Evolutionary conservation across 1,140 invertebrate species (phyloP).

Genomic region (Brachionus sp.): DNA sequence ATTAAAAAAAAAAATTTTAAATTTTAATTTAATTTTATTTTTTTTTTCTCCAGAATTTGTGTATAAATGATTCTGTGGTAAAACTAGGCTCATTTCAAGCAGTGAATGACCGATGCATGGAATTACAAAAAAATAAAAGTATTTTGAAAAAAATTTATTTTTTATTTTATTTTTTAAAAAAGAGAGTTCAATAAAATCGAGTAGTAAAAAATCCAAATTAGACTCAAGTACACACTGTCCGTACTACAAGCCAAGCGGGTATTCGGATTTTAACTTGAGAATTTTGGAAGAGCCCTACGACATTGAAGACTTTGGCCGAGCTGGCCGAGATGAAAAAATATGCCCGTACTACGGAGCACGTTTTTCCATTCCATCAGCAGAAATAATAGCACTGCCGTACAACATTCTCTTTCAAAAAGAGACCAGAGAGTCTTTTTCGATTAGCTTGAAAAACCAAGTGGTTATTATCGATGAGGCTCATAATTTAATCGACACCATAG

Average conservation of each 20-base stretch:
- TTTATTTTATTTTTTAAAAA: neutral
- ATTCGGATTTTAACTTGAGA: constrained; percentile 16
- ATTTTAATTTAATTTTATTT: neutral
- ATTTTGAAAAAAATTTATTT: neutral
- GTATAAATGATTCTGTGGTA: constrained; percentile 78
- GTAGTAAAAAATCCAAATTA: constrained; percentile 20
- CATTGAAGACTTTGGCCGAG: constrained; percentile 46
- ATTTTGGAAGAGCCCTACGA: constrained; percentile 38
- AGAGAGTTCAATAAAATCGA: neutral
- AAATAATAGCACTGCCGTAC: constrained; percentile 61
- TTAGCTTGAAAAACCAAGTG: constrained; percentile 76
- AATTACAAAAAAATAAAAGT: constrained; percentile 73
- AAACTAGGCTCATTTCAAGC: constrained; percentile 72
- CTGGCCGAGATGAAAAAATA: constrained; percentile 47
- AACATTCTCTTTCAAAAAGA: constrained; percentile 75
- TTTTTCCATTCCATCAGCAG: constrained; percentile 48
- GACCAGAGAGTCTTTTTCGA: constrained; percentile 77
- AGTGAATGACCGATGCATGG: constrained; percentile 90
- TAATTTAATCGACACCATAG: constrained; percentile 85
- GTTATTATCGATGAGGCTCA: constrained; percentile 96
- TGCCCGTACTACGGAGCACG: constrained; percentile 53
- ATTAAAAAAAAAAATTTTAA: neutral
- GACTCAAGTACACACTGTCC: constrained; percentile 4
- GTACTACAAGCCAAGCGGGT: constrained; percentile 23
- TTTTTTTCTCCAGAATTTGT: constrained; percentile 72